Percentiles rank a stretch among this genome's conserved stretches.
phyloP scores from a whole-genome alignment of 2,797 vertebrate species.

The Argentina silus region DNA sequence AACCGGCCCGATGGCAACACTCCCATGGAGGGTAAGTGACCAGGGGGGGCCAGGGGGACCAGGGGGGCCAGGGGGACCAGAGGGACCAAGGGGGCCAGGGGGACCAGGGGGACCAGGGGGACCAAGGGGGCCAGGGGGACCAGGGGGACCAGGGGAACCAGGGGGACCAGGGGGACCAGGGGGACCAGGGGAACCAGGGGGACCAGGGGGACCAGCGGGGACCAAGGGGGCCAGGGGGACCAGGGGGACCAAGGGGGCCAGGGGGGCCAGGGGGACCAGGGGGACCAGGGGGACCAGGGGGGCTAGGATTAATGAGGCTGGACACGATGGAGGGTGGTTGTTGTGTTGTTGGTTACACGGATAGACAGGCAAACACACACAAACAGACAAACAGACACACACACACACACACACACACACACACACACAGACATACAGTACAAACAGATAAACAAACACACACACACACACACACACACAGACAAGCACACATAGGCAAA shows the following conservation, averaged over 20 bases:
- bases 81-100: too few relatives aligned
- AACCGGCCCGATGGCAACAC: constrained; percentile 97
- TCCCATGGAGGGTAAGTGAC: constrained; percentile 96
- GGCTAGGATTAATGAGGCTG: background rate
- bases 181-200: background rate
- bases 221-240: too few relatives aligned
- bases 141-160: background rate
- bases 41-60: background rate
- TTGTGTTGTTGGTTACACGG: background rate
- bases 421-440: too few relatives aligned
- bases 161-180: constrained; percentile 5
- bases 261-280: background rate
- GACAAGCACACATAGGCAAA: too few relatives aligned
- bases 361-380: background rate
- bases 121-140: background rate
- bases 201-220: too few relatives aligned
- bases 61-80: constrained; percentile 7
- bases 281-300: background rate
- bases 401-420: background rate
- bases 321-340: background rate
- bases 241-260: background rate
- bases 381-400: too few relatives aligned
- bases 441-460: background rate
- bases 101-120: background rate
- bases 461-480: background rate